A percentile compares a stretch with the other conserved stretches of the same genome.
Evolutionary conservation across 2,113 vertebrate species (phyloP).

Genomic region (Menura novaehollandiae): DNA sequence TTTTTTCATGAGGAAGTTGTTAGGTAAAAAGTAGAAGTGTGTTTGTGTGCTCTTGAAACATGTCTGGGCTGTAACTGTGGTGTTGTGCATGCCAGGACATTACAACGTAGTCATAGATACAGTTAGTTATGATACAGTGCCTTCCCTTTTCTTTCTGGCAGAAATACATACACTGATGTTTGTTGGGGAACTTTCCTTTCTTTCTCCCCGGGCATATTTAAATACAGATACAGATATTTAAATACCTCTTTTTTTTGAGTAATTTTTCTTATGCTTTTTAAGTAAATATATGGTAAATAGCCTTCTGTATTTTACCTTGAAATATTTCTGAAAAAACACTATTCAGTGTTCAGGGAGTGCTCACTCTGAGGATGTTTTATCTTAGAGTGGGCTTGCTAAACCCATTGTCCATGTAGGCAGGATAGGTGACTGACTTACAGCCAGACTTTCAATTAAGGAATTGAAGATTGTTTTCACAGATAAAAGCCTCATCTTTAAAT

Average conservation of each 20-base stretch:
- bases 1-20: neutral
- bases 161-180: neutral
- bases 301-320: neutral
- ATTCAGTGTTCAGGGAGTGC: neutral
- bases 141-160: neutral
- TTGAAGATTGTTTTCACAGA: neutral
- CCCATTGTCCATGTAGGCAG: accelerated
- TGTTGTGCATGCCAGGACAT: neutral
- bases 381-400: neutral
- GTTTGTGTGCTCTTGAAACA: neutral
- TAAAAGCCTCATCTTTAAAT: neutral
- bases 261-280: neutral
- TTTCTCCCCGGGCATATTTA: neutral
- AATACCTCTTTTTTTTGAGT: neutral
- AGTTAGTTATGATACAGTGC: neutral
- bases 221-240: neutral
- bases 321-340: neutral
- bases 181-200: neutral
- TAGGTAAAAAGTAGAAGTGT: neutral
- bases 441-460: neutral
- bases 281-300: neutral
- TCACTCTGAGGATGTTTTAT: neutral
- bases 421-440: neutral
- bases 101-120: neutral
- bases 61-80: neutral